Evolutionary conservation across 2,888 invertebrate genomes (phyloP).

Genomic region (Lithophane ornitopus): DNA sequence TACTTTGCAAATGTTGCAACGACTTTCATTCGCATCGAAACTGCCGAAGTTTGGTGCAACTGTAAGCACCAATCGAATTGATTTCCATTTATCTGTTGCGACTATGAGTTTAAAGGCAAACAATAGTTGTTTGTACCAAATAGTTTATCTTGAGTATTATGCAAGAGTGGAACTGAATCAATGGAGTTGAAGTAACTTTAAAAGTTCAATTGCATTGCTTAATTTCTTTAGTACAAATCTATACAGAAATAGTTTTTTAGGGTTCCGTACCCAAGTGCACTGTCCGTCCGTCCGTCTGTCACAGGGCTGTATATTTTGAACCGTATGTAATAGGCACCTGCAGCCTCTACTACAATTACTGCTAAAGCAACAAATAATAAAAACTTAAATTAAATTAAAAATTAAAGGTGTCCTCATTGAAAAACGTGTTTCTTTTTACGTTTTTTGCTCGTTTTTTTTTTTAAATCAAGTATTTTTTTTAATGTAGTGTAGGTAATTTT

Average conservation of each 20-base stretch:
- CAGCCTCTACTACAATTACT: too few species aligned
- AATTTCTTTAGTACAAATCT: not conserved
- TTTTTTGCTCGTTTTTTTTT: too few species aligned
- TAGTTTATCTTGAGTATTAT: slow-evolving; percentile 44
- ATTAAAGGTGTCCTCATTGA: too few species aligned
- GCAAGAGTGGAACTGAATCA: slow-evolving; percentile 44
- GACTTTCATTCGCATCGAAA: slow-evolving; percentile 42
- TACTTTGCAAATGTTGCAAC: slow-evolving; percentile 38
- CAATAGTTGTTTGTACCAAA: slow-evolving; percentile 49
- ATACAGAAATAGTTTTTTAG: not conserved
- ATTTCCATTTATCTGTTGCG: slow-evolving; percentile 53
- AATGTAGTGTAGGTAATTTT: too few species aligned
- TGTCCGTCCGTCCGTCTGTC: too few species aligned
- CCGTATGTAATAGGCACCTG: too few species aligned
- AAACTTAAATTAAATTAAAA: too few species aligned
- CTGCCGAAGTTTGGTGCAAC: slow-evolving; percentile 48
- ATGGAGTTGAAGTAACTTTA: slow-evolving; percentile 32
- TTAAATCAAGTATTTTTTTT: too few species aligned
- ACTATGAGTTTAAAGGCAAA: slow-evolving; percentile 48
- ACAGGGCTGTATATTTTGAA: too few species aligned
- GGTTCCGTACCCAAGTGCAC: too few species aligned
- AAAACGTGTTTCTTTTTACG: too few species aligned
- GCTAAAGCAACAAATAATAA: too few species aligned
- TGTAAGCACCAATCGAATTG: slow-evolving; percentile 53
- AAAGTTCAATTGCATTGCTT: slow-evolving; percentile 43